Base-by-base conservation (phyloP, 1,140 invertebrate species). In the Cydia strobilella region DNA sequence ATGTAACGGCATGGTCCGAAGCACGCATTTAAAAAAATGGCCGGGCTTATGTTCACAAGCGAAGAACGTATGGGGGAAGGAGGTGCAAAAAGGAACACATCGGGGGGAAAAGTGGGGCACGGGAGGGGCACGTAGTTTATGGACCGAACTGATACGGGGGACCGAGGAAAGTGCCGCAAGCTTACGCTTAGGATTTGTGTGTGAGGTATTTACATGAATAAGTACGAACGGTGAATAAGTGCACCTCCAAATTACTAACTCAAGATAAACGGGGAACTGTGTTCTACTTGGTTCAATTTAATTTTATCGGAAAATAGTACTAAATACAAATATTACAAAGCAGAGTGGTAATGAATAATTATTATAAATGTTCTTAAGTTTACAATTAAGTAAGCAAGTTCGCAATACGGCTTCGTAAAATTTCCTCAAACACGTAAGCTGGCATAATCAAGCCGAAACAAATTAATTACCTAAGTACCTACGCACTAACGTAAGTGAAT, bases 1-100 rank as follows among this genome's bases (percentile, higher is more conserved):
- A 84, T 84, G 77, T 72, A 79, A 77, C 79, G 78, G 80, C 76
- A 81, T 80, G 79, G 85, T 88, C 86, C 84, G 84, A 84, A 79
- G 83, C 80, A 91, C 87, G 87, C 86, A 89, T 90, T 90, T 86
- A 80, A 87, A 91, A 90, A 90, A 91, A 91, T 90, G 82, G 83
- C 85, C 80, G 79, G 86, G 86, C 87, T 89, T 89, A 90, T 84
- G 82, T 86, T 83, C 82, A 75, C 83, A 76, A 75, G 77, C 78
- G 81, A 78, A 80, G 79, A 79, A 78, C 81, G 84, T 82, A 82
- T 76, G 77, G 79, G 76, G 71, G 84, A 75, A 81, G 82, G 78
- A 79, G 74, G 62, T 51, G 69, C 72, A 66, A 73, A 74, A 75
- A 54, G 73, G 78, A 76, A 76, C 75, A 59, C 48, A 31, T 45